Base-by-base conservation (phyloP, 2,113 vertebrate species). In the Lates calcarifer region DNA sequence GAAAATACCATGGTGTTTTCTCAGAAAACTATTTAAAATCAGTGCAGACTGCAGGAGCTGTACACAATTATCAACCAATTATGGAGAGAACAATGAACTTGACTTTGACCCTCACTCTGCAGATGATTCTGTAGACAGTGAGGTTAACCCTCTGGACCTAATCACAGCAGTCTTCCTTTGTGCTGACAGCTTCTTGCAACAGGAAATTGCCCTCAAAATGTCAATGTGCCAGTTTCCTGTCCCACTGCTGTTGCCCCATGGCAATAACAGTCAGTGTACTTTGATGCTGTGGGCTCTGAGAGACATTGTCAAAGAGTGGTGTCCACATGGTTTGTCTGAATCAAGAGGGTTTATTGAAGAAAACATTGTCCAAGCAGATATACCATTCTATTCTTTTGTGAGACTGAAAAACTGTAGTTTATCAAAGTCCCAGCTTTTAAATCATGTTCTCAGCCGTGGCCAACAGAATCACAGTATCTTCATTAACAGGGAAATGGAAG, bases 351-450 rank as follows among this genome's bases (percentile, higher is more conserved):
- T 90, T 75, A 65, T 58, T 8, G 91, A 94, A 43, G 15, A 82
- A 0, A 86, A 41, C 47, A 89, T 95, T 68, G 84, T 89, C 18
- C 47, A 82, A 56, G 62, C 84, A 47, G 0, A 90, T 1, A 57
- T 91, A 0, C 94, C 85, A 12, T 87, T 85, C 11, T 81, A 72
- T 14, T 96, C 95, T 17, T 96, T 96, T 89, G 95, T 96, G n/a
- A 92, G 92, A 15, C 51, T 26, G 41, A 90, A 93, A 11, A 83
- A 67, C 65, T 93, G 84, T 31, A 94, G 66, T 31, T 76, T 95
- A 41, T 95, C 94, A 2, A 96, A 96, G 72, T 96, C 96, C 8
- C 90, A 88, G 62, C 15, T 93, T 60, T 70, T 96, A 4, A 96
- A 96, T 65, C 31, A 77, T 1, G 1, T 95, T 4, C 85, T 96